Evolutionary conservation across 2,797 vertebrate genomes (phyloP).

Genomic region (Enteromius thamalakanensis): DNA sequence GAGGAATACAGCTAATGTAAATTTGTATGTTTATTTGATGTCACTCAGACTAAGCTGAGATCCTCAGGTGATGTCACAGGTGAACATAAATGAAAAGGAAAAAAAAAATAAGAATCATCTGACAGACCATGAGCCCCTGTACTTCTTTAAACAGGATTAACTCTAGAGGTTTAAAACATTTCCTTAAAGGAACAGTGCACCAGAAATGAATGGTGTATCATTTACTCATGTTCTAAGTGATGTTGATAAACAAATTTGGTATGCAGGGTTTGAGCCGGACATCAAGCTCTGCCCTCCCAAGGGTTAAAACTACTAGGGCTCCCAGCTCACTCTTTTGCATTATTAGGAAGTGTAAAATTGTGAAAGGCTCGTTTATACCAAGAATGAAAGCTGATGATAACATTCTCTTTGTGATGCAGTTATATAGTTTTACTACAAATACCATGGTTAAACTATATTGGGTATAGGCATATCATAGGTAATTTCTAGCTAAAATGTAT

Average conservation of each 20-base stretch:
- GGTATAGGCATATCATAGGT: too few species aligned
- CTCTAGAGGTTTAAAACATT: neutral
- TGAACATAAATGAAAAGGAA: neutral
- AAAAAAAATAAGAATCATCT: neutral
- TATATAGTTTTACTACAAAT: too few species aligned
- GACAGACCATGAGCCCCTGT: slow-evolving; percentile 35
- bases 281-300: too few species aligned
- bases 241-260: too few species aligned
- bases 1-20: neutral
- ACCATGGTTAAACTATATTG: too few species aligned
- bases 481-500: too few species aligned
- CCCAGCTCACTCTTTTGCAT: too few species aligned
- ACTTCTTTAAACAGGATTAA: slow-evolving; percentile 47
- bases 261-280: too few species aligned
- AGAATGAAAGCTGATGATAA: neutral
- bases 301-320: too few species aligned
- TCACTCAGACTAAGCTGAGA: slow-evolving; percentile 31
- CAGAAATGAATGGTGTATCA: neutral
- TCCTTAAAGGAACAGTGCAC: neutral
- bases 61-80: slow-evolving; percentile 35
- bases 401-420: too few species aligned
- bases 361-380: neutral
- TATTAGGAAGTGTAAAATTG: too few species aligned
- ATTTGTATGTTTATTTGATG: slow-evolving; percentile 35
- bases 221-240: neutral